A percentile compares a stretch with the other conserved stretches of the same genome.
phyloP scores from a whole-genome alignment of 2,113 vertebrate species.

The Silurus glanis region DNA sequence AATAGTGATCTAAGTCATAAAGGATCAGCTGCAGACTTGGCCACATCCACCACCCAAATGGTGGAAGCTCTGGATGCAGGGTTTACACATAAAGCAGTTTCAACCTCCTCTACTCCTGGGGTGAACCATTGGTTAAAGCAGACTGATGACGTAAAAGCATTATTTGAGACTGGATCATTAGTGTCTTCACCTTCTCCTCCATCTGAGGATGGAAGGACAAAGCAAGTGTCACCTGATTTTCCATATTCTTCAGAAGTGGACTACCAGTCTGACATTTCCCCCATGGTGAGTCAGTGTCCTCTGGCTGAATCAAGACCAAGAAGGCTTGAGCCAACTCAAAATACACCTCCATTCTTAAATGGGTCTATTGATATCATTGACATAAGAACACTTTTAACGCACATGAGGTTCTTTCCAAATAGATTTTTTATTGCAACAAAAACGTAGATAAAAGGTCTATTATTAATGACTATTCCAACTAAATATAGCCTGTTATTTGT shows the following conservation, averaged over 20 bases:
- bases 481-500: neutral
- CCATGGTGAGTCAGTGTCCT: conserved; percentile 75
- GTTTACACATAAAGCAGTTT: conserved; percentile 40
- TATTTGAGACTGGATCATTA: neutral
- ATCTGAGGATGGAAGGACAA: conserved; percentile 80
- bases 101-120: neutral
- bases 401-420: neutral
- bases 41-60: conserved; percentile 46
- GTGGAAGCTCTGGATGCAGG: conserved; percentile 39
- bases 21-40: conserved; percentile 7
- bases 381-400: neutral
- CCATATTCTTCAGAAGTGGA: conserved; percentile 70
- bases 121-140: neutral
- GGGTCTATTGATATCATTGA: neutral
- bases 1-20: neutral
- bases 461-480: neutral
- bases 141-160: neutral
- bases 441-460: too few relatives aligned
- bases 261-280: conserved; percentile 81
- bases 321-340: neutral
- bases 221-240: conserved; percentile 72
- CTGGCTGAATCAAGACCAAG: neutral
- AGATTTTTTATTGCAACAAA: too few relatives aligned
- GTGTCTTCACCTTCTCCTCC: conserved; percentile 36
- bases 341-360: neutral